A percentile compares a stretch with the other conserved stretches of the same genome.
phyloP scores from a whole-genome alignment of 2,888 invertebrate genomes.

The Cheilosia impressa region DNA sequence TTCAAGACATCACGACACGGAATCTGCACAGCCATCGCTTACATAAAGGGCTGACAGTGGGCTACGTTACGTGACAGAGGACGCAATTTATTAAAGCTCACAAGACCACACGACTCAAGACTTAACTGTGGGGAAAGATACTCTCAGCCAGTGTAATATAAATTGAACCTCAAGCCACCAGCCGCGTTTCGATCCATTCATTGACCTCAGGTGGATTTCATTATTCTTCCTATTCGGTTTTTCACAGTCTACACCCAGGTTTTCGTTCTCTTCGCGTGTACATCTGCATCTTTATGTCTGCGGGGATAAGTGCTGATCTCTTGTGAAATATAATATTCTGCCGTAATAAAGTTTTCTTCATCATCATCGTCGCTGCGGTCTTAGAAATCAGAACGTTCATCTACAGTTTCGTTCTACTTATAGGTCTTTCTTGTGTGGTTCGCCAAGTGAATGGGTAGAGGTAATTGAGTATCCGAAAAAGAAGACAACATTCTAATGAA shows the following conservation, averaged over 20 bases:
- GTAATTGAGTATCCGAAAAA: constrained; percentile 51
- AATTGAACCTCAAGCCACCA: constrained; percentile 57
- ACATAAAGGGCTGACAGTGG: constrained; percentile 22
- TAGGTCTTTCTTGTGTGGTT: constrained; percentile 62
- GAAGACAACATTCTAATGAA: constrained; percentile 45
- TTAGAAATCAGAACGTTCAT: constrained; percentile 61
- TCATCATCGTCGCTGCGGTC: constrained; percentile 52
- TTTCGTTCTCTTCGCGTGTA: not conserved
- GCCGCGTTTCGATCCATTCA: constrained; percentile 64
- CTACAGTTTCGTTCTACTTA: constrained; percentile 73
- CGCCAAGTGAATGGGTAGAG: constrained; percentile 62
- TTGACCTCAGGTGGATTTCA: constrained; percentile 74
- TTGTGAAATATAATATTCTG: constrained; percentile 72
- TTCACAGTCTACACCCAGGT: not conserved
- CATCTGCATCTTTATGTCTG: constrained; percentile 63
- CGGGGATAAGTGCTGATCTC: constrained; percentile 47
- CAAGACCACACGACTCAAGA: constrained; percentile 42
- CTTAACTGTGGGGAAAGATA: constrained; percentile 1
- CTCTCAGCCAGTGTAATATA: constrained; percentile 12
- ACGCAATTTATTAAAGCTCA: constrained; percentile 50
- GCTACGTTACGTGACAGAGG: constrained; percentile 41
- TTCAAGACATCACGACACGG: constrained; percentile 53
- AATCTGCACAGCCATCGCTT: constrained; percentile 9
- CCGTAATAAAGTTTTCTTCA: constrained; percentile 74
- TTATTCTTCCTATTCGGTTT: constrained; percentile 50